Evolutionary conservation across 2,888 invertebrate species (phyloP), one percentile per base, ranked within the genome.

Genomic region (Agrotis ipsilon): DNA sequence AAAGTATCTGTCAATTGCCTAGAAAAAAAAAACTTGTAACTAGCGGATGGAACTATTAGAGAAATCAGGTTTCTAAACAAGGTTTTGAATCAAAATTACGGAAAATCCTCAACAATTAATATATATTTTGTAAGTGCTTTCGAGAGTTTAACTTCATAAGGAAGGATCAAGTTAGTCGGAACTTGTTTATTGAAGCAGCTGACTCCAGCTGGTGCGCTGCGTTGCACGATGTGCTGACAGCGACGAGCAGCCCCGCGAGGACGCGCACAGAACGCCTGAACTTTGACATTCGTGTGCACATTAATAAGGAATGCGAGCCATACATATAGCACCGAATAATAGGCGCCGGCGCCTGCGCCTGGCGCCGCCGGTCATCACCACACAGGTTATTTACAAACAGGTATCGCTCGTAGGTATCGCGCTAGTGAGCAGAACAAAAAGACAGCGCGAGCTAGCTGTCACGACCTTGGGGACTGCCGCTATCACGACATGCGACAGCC

Each of bases 261-360:
- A 54, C 27, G n/a, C 55, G 5, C n/a, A 18, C 3, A 13, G 13
- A 64, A 39, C 55, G 45, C 32, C 27, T 61, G 78, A 75, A 54
- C 80, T 54, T 67, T 78, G 80, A 80, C 80, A 76, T 81, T 80
- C 52, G 57, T 6, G 39, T 62, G 58, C 63, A 67, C 63, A 79
- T 64, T 60, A 64, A 64, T 64, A 57, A 19, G 51, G 71, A 70
- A 80, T 75, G 67, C 64, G 57, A 75, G 43, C 39, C 27, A 27
- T 64, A 32, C 32, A 55, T 55, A 19, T 55, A 61, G 18, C 16
- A 55, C 13, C 48, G 32, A 55, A 78, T 49, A 51, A 58, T 13
- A 19, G 68, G 60, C 62, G 51, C 48, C 39, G 54, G 61, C 64
- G 60, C 24, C 46, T 13, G 51, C 48, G 21, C 14, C 39, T 14